Evolutionary conservation across 2,113 vertebrate genomes (phyloP).

Genomic region (Centropus unirufus): DNA sequence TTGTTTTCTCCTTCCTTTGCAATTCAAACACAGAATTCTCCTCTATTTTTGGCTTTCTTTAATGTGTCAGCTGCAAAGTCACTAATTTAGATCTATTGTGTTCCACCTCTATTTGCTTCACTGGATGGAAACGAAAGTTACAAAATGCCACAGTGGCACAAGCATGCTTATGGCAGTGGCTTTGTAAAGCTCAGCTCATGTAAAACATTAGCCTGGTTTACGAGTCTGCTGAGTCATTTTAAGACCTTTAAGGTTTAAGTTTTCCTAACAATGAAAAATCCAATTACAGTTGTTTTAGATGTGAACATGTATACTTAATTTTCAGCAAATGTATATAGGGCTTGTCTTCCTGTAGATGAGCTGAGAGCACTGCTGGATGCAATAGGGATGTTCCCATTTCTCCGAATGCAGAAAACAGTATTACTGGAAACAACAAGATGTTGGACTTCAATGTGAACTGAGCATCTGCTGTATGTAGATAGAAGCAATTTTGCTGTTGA

Average conservation of each 20-base stretch:
- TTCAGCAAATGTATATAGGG: not conserved
- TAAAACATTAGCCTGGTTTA: not conserved
- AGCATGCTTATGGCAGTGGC: not conserved
- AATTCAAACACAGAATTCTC: not conserved
- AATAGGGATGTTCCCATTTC: not conserved
- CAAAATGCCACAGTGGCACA: not conserved
- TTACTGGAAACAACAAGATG: not conserved
- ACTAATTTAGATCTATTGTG: not conserved
- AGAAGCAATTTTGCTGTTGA: constrained; percentile 53
- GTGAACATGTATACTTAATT: not conserved
- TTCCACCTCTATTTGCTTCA: not conserved
- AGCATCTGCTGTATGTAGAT: constrained; percentile 35
- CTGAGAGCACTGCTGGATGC: not conserved
- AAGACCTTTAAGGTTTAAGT: not conserved
- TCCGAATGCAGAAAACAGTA: not conserved
- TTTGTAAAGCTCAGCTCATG: not conserved
- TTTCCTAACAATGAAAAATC: not conserved
- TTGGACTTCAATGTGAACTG: constrained; percentile 8
- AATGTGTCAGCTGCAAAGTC: not conserved
- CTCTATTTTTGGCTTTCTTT: not conserved
- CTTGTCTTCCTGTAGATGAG: not conserved
- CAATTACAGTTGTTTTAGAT: not conserved
- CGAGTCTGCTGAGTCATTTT: not conserved
- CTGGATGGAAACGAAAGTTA: not conserved
- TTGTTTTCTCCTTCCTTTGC: not conserved